A percentile compares a stretch with the other conserved stretches of the same genome.
These are phyloP conservation scores for Campylorhamphus procurvoides DNA, from an alignment of 2,113 vertebrate genomes.

Conservation along the genomic window DNA sequence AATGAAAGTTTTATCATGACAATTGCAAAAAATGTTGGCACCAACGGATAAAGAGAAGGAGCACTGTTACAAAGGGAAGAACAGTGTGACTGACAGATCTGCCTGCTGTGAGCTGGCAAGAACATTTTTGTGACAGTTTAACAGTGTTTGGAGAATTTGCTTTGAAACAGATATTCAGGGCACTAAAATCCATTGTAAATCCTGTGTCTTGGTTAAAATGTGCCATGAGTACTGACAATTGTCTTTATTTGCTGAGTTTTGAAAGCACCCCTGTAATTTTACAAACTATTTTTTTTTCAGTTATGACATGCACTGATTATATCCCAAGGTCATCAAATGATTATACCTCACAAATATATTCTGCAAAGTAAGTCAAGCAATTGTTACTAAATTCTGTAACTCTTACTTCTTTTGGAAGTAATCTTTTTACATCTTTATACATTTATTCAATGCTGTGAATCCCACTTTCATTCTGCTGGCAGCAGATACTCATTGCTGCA, in stretches of 20 bases:
- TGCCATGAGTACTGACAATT: neutral
- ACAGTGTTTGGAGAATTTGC: neutral
- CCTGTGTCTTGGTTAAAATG: neutral
- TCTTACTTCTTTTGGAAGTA: neutral
- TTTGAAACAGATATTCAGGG: neutral
- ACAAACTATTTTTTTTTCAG: slow-evolving; percentile 71
- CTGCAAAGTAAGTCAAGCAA: slow-evolving; percentile 81
- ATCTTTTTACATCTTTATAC: neutral
- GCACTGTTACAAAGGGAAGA: neutral
- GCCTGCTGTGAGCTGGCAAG: neutral
- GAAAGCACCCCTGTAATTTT: neutral
- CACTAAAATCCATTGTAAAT: neutral
- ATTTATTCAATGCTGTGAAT: neutral
- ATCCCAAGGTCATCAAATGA: slow-evolving; percentile 82
- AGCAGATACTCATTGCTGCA: neutral
- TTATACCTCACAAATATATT: slow-evolving; percentile 85
- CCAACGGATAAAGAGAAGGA: neutral
- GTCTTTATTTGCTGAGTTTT: slow-evolving; percentile 32
- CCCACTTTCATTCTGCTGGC: neutral
- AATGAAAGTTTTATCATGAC: neutral
- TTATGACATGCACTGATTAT: slow-evolving; percentile 83
- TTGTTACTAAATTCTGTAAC: slow-evolving; percentile 16
- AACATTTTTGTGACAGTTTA: neutral
- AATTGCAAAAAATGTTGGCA: neutral
- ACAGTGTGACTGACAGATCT: neutral